Percentiles rank a stretch among this genome's conserved stretches.
These are phyloP conservation scores for Tragelaphus eurycerus DNA, from an alignment of 2,797 vertebrate species.

Conservation along the genomic window DNA sequence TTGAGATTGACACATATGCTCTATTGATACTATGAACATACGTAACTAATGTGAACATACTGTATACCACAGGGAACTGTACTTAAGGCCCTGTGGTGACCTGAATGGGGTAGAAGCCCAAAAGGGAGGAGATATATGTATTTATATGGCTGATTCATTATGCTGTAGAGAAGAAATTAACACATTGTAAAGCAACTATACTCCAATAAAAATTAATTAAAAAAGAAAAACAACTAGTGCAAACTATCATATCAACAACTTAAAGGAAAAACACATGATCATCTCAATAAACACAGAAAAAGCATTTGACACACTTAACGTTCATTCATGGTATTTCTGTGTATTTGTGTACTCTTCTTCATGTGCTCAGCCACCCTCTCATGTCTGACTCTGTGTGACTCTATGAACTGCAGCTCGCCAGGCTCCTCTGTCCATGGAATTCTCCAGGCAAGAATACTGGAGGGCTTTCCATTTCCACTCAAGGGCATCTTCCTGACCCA, in stretches of 20 bases:
- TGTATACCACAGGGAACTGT: not conserved
- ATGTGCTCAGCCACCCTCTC: not conserved
- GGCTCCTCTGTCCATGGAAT: not conserved
- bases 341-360: not conserved
- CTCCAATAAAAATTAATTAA: not conserved
- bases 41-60: not conserved
- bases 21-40: not conserved
- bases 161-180: not conserved
- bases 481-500: not conserved
- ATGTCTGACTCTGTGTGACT: not conserved
- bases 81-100: not conserved
- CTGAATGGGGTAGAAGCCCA: not conserved
- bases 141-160: not conserved
- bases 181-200: not conserved
- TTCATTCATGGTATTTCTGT: not conserved
- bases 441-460: not conserved
- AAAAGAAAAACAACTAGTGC: not conserved
- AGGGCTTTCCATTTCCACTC: not conserved
- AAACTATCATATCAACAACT: not conserved
- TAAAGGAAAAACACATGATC: not conserved
- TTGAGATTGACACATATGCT: not conserved
- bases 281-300: not conserved
- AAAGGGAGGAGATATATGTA: not conserved
- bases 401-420: accelerated
- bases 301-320: not conserved